These are phyloP conservation scores for Melanostoma scalare DNA, from an alignment of 2,888 invertebrate species.

Conservation along the genomic window DNA sequence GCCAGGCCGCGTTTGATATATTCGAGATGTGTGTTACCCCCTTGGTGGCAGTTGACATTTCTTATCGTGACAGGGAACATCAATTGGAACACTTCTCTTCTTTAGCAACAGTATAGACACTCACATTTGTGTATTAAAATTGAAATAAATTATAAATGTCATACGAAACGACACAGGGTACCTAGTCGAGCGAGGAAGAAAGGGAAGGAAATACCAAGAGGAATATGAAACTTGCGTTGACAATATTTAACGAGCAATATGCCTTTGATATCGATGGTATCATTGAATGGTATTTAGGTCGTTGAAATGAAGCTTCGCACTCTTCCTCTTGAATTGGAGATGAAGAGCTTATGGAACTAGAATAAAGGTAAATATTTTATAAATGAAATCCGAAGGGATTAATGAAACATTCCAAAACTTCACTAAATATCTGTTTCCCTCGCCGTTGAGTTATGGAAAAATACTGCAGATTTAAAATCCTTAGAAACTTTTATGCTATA, in stretches of 20 bases:
- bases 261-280: constrained; percentile 1
- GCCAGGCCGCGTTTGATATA: constrained; percentile 36
- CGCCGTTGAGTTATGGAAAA: too few species aligned
- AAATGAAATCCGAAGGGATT: too few species aligned
- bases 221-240: constrained; percentile 4
- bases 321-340: too few species aligned
- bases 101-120: background rate
- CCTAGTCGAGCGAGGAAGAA: background rate
- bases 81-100: constrained; percentile 17
- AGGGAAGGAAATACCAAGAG: background rate
- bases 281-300: background rate
- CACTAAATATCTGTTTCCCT: too few species aligned
- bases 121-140: constrained; percentile 21
- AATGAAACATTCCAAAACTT: too few species aligned
- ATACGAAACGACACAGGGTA: background rate
- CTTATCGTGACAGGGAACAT: constrained; percentile 31
- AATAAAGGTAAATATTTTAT: too few species aligned
- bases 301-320: too few species aligned
- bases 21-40: constrained; percentile 28
- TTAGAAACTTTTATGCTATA: too few species aligned
- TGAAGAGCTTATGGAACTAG: too few species aligned
- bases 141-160: constrained; percentile 21
- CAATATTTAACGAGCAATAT: constrained; percentile 2
- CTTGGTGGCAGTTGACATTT: constrained; percentile 24
- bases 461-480: too few species aligned